Percentiles rank a stretch among this genome's conserved stretches.
phyloP scores from a whole-genome alignment of 2,113 vertebrate species.

The Seriola quinqueradiata region DNA sequence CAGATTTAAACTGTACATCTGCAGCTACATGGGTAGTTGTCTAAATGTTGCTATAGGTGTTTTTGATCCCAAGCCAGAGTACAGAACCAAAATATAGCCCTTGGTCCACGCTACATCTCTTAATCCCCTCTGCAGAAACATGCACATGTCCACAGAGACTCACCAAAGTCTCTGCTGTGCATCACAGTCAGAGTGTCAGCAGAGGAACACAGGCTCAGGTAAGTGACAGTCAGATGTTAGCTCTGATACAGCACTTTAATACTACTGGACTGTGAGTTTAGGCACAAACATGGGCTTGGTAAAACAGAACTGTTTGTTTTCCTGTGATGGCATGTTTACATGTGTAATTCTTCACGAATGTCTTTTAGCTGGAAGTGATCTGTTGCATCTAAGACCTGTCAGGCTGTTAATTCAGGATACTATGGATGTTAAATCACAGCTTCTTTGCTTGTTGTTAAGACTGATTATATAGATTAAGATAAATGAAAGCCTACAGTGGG shows the following conservation, averaged over 20 bases:
- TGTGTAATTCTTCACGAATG: background rate
- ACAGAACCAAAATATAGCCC: slow-evolving; percentile 51
- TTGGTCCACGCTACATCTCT: slow-evolving; percentile 26
- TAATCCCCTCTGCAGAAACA: slow-evolving; percentile 59
- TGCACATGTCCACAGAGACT: slow-evolving; percentile 59
- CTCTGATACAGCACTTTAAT: slow-evolving; percentile 4
- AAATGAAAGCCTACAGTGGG: background rate
- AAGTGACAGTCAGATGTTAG: slow-evolving; percentile 2
- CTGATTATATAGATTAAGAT: background rate
- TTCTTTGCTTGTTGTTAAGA: background rate
- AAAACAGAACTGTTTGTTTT: background rate
- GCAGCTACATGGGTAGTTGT: slow-evolving; percentile 4
- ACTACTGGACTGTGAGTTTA: background rate
- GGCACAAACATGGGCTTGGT: background rate
- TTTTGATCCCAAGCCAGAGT: slow-evolving; percentile 31
- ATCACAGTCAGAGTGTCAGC: slow-evolving; percentile 22
- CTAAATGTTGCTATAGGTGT: slow-evolving; percentile 39
- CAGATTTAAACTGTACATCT: background rate
- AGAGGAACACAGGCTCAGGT: slow-evolving; percentile 36
- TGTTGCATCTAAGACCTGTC: background rate
- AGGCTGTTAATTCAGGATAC: background rate
- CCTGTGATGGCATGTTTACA: background rate
- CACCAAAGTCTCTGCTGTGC: slow-evolving; percentile 25
- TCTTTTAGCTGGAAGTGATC: background rate
- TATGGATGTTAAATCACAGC: background rate